Percentiles rank a stretch among this genome's conserved stretches.
phyloP scores from a whole-genome alignment of 2,797 vertebrate species.

The Enteromius trimaculatus region DNA sequence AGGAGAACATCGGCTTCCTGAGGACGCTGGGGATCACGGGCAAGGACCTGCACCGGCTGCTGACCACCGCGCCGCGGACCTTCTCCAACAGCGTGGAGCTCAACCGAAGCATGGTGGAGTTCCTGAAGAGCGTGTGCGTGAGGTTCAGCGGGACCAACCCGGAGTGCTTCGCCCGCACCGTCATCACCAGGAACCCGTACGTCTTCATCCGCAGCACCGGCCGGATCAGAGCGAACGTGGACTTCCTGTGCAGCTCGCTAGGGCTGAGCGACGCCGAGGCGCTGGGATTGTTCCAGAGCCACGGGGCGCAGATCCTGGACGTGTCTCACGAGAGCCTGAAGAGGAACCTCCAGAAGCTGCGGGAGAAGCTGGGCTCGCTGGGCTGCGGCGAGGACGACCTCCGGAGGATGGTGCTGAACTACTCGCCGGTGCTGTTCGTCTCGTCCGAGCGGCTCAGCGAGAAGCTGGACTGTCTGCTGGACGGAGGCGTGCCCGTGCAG shows the following conservation, averaged over 20 bases:
- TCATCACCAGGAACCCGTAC: slow-evolving; percentile 81
- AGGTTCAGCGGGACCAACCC: slow-evolving; percentile 72
- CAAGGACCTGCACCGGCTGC: slow-evolving; percentile 75
- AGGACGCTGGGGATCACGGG: slow-evolving; percentile 74
- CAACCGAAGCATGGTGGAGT: slow-evolving; percentile 79
- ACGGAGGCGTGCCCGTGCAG: slow-evolving; percentile 72
- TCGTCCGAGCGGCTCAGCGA: slow-evolving; percentile 70
- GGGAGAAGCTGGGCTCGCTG: slow-evolving; percentile 69
- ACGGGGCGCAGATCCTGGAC: slow-evolving; percentile 76
- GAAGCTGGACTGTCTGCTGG: slow-evolving; percentile 79
- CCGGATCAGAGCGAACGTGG: slow-evolving; percentile 74
- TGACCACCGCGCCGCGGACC: slow-evolving; percentile 78
- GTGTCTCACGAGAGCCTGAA: slow-evolving; percentile 76
- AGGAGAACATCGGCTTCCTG: slow-evolving; percentile 81
- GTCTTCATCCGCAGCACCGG: slow-evolving; percentile 82
- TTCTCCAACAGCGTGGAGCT: slow-evolving; percentile 83
- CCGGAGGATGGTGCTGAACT: slow-evolving; percentile 69
- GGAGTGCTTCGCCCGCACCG: slow-evolving; percentile 70
- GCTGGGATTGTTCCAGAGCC: slow-evolving; percentile 72
- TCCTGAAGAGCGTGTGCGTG: slow-evolving; percentile 71
- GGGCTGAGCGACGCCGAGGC: slow-evolving; percentile 70
- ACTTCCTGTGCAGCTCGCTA: slow-evolving; percentile 72
- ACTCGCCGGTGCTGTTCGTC: slow-evolving; percentile 73
- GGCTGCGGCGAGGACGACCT: slow-evolving; percentile 69
- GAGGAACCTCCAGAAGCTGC: slow-evolving; percentile 73